Conservation (phyloP, 2,797 vertebrate genomes). For the Scleropages formosus region DNA sequence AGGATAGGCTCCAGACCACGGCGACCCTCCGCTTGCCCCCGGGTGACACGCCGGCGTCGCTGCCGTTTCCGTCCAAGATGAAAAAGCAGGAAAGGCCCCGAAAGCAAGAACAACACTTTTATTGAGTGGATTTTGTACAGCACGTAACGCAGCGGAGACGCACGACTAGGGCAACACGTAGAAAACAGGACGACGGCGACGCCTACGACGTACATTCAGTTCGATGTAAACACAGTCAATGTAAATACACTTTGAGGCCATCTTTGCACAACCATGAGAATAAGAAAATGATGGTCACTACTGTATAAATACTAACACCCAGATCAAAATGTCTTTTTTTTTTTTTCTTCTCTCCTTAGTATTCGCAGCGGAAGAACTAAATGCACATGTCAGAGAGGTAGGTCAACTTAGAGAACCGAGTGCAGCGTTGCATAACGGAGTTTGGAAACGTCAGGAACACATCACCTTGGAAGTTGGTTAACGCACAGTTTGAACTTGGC, state of each 20-base stretch:
- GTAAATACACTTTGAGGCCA: conserved; percentile 31
- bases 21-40: background rate
- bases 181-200: conserved; percentile 18
- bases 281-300: conserved; percentile 25
- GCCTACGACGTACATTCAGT: conserved; percentile 36
- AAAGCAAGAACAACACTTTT: conserved; percentile 21
- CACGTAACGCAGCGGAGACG: conserved; percentile 25
- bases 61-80: too few relatives aligned
- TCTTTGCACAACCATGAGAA: conserved; percentile 27
- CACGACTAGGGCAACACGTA: conserved; percentile 21
- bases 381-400: conserved; percentile 39
- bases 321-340: conserved; percentile 20
- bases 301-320: conserved; percentile 34
- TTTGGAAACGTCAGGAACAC: conserved; percentile 27
- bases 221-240: conserved; percentile 34
- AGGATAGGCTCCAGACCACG: too few relatives aligned
- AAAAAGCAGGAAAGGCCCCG: background rate
- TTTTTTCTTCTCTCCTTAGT: background rate
- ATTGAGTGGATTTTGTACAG: conserved; percentile 34
- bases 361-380: conserved; percentile 32
- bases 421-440: conserved; percentile 23
- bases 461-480: background rate
- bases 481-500: background rate
- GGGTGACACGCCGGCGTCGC: too few relatives aligned
- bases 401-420: conserved; percentile 26